Base-by-base conservation (phyloP, 2,888 invertebrate species). In the Sesamia inferens region DNA sequence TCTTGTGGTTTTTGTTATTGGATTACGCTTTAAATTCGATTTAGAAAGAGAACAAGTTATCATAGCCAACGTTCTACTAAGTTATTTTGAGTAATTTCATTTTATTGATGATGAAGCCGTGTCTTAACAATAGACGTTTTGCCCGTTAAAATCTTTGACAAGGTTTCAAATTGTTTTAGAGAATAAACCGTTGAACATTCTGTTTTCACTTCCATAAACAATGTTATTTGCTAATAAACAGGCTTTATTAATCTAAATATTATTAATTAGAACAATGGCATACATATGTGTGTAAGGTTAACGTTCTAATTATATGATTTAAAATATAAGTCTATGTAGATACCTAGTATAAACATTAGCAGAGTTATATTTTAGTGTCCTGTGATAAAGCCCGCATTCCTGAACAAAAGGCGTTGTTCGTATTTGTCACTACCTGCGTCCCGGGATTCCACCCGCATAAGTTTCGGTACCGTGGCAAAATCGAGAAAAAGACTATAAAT, bases 341-440 rank as follows among this genome's bases (percentile, higher is more conserved):
- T 31, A n/a, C n/a, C n/a, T n/a, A 31, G 31, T 31, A 31, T 31
- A 31, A 31, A 31, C 31, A 31, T 31, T 31, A 31, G 31, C 31
- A 31, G 1, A 31, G 1, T 31, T 31, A 31, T 31, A 31, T 31
- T 74, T 67, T 63, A 22, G 22, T 24, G 13, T 24, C 54, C 22
- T 54, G 19, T 67, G 67, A 74, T 63, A 64, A 74, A 24, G 31
- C 66, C 74, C 66, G 66, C 62, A 79, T 74, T 79, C n/a, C 64
- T 39, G 48, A 67, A 67, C 63, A 64, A 74, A 31, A 74, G 54
- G 22, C 42, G 42, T 16, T 19, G 7, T 44, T 64, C n/a, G 16
- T 72, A n/a, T 57, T 14, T 13, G 10, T 42, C 47, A 48, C 31
- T 61, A 65, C 31, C 31, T 64, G 31, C 31, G 31, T 31, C 31